Conservation (phyloP, 1,140 invertebrate genomes). For the Leptinotarsa undecemlineata region DNA sequence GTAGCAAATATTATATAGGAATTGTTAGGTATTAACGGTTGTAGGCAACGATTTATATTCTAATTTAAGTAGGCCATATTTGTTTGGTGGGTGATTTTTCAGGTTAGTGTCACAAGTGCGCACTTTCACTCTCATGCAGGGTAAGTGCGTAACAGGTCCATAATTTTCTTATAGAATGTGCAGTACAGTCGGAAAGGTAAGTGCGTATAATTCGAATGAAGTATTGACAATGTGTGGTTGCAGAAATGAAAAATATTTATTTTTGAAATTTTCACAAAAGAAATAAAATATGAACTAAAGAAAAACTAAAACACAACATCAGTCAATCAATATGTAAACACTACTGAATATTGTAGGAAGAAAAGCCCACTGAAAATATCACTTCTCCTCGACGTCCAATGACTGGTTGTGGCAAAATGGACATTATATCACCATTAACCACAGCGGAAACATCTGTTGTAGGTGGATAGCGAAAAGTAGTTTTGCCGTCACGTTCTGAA, state of each 20-base stretch:
- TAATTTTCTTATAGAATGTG: background rate
- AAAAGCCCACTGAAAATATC: constrained; percentile 5
- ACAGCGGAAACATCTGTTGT: too few relatives aligned
- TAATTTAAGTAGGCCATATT: background rate
- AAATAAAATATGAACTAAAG: background rate
- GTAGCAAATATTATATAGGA: background rate
- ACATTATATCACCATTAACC: background rate
- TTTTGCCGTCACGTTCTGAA: too few relatives aligned
- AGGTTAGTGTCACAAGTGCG: background rate
- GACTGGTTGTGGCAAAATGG: constrained; percentile 1
- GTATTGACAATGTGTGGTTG: background rate
- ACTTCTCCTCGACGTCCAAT: constrained; percentile 4
- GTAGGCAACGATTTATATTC: background rate
- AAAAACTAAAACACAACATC: background rate
- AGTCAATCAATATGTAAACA: background rate
- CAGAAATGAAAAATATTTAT: constrained; percentile 1
- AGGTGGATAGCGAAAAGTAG: too few relatives aligned
- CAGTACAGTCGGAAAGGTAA: background rate
- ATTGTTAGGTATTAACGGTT: background rate
- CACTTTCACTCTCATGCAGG: background rate
- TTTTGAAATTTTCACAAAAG: background rate
- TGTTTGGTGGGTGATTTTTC: background rate
- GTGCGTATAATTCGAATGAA: constrained; percentile 3
- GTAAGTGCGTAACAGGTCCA: constrained; percentile 5
- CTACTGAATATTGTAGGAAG: background rate